These are phyloP conservation scores for Samia ricini DNA, from an alignment of 1,140 invertebrate genomes.

Conservation along the genomic window DNA sequence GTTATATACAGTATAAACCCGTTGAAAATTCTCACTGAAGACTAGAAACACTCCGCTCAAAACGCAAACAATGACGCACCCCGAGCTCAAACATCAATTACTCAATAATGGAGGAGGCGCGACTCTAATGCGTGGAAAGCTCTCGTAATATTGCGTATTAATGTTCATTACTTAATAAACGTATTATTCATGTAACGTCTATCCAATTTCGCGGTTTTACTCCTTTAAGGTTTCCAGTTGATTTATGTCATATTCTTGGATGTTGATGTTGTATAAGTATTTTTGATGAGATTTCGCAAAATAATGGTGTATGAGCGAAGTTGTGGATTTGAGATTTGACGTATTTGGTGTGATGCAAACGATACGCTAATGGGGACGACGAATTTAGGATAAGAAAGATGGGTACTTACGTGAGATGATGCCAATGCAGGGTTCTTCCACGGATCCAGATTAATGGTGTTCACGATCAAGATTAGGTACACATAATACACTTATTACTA, in stretches of 20 bases:
- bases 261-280: too few species aligned
- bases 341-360: too few species aligned
- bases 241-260: background rate
- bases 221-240: background rate
- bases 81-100: background rate
- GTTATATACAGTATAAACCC: background rate
- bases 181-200: background rate
- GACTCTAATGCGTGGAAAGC: background rate
- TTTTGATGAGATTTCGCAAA: too few species aligned
- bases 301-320: too few species aligned
- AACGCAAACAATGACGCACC: background rate
- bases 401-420: too few species aligned
- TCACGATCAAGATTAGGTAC: too few species aligned
- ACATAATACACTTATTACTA: too few species aligned
- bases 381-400: too few species aligned
- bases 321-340: too few species aligned
- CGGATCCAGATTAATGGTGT: too few species aligned
- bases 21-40: background rate
- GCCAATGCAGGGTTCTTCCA: too few species aligned
- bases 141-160: background rate
- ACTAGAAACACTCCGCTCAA: background rate
- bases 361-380: too few species aligned
- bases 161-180: background rate
- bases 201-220: background rate
- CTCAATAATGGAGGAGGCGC: background rate